These are phyloP conservation scores for Galleria mellonella DNA, from an alignment of 1,140 invertebrate species.

Conservation along the genomic window DNA sequence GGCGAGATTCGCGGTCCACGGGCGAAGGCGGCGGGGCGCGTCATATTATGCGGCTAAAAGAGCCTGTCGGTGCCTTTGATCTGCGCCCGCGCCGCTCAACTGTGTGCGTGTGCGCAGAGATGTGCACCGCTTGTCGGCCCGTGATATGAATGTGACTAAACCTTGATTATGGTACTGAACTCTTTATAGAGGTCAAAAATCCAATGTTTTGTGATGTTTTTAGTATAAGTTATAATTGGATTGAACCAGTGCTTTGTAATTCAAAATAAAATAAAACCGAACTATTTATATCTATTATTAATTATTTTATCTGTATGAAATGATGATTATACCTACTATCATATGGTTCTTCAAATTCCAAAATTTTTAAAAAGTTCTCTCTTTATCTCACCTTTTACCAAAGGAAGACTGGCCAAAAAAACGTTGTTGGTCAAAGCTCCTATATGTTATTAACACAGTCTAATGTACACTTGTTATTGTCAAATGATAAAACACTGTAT, in stretches of 20 bases:
- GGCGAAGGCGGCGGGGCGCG: conserved; percentile 48
- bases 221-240: conserved; percentile 23
- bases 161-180: conserved; percentile 67
- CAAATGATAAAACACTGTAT: too few relatives aligned
- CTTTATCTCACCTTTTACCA: too few relatives aligned
- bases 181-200: conserved; percentile 59
- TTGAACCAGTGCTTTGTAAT: background rate
- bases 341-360: too few relatives aligned
- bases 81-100: conserved; percentile 28
- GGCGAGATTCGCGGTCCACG: conserved; percentile 38
- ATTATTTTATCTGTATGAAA: too few relatives aligned
- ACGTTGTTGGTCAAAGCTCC: too few relatives aligned
- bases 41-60: conserved; percentile 73
- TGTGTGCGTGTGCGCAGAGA: conserved; percentile 45
- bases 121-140: conserved; percentile 56
- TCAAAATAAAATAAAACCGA: too few relatives aligned
- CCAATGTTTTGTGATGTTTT: conserved; percentile 30
- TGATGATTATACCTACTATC: too few relatives aligned
- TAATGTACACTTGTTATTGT: too few relatives aligned
- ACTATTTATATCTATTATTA: too few relatives aligned
- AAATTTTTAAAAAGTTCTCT: too few relatives aligned
- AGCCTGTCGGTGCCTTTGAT: conserved; percentile 74
- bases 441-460: too few relatives aligned
- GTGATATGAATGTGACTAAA: conserved; percentile 71
- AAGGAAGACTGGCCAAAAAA: too few relatives aligned